Conservation (phyloP, 2,113 vertebrate genomes). For the Cololabis saira region DNA sequence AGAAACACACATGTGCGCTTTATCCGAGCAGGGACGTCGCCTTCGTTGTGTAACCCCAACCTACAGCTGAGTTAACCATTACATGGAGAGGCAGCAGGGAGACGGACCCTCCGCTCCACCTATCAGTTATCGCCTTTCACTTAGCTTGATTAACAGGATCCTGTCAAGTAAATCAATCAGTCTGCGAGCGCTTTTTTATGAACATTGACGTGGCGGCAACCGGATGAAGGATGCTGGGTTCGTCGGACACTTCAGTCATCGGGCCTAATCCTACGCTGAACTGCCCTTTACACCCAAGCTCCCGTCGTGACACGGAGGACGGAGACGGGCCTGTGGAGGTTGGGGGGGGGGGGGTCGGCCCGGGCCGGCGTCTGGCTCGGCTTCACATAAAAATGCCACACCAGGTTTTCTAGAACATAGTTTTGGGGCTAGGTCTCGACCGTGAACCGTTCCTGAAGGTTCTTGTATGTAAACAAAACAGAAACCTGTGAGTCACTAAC, state of each 20-base stretch:
- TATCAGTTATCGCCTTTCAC: slow-evolving; percentile 60
- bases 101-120: slow-evolving; percentile 7
- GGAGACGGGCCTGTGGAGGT: neutral
- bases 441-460: slow-evolving; percentile 44
- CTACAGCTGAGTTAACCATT: slow-evolving; percentile 61
- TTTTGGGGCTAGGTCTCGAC: slow-evolving; percentile 45
- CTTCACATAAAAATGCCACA: slow-evolving; percentile 15
- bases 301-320: slow-evolving; percentile 13
- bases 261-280: slow-evolving; percentile 1
- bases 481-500: slow-evolving; percentile 63
- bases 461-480: slow-evolving; percentile 45
- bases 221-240: slow-evolving; percentile 22
- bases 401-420: slow-evolving; percentile 16
- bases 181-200: slow-evolving; percentile 65
- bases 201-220: slow-evolving; percentile 38
- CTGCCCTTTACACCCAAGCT: slow-evolving; percentile 15
- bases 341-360: slow-evolving; percentile 7
- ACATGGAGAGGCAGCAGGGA: slow-evolving; percentile 17
- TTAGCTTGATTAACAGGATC: slow-evolving; percentile 66
- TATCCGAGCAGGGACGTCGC: slow-evolving; percentile 15
- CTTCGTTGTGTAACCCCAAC: slow-evolving; percentile 33
- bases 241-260: slow-evolving; percentile 22
- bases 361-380: slow-evolving; percentile 37
- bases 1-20: too few relatives aligned
- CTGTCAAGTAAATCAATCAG: slow-evolving; percentile 52